Percentiles rank a stretch among this genome's conserved stretches.
These are phyloP conservation scores for Volucella zonaria DNA, from an alignment of 2,888 invertebrate genomes.

Conservation along the genomic window DNA sequence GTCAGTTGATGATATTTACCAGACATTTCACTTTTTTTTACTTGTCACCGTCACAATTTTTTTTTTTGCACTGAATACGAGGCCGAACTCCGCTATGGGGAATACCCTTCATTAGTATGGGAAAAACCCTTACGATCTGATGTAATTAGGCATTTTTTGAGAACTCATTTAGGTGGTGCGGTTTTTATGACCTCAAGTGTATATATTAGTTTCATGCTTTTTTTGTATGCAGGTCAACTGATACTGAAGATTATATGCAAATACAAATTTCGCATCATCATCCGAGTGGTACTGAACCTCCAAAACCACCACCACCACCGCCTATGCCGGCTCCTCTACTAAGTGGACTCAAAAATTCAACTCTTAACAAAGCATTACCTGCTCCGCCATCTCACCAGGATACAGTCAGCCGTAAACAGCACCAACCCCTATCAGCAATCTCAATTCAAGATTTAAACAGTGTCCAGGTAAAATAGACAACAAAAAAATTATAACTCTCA, in stretches of 20 bases:
- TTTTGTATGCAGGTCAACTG: slow-evolving; percentile 79
- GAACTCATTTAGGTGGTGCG: no score
- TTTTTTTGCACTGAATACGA: no score
- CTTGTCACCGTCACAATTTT: no score
- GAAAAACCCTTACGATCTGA: no score
- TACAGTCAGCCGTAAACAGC: slow-evolving; percentile 84
- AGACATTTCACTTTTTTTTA: no score
- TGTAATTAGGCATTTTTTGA: no score
- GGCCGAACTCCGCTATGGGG: no score
- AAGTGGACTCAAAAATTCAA: slow-evolving; percentile 74
- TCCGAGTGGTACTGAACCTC: slow-evolving; percentile 79
- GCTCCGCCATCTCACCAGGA: slow-evolving; percentile 81
- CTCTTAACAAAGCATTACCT: slow-evolving; percentile 77
- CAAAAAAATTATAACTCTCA: neutral
- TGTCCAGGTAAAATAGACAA: slow-evolving; percentile 84
- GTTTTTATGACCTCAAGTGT: no score
- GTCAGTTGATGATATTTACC: no score
- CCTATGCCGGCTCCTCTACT: slow-evolving; percentile 84
- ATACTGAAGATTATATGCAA: slow-evolving; percentile 84
- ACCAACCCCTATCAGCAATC: slow-evolving; percentile 93
- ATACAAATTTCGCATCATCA: slow-evolving; percentile 84
- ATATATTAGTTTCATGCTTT: neutral
- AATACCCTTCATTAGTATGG: no score
- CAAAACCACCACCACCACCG: slow-evolving; percentile 83
- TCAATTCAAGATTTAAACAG: slow-evolving; percentile 94